Evolutionary conservation across 2,113 vertebrate genomes (phyloP).

Genomic region (Paedocypris sp.): DNA sequence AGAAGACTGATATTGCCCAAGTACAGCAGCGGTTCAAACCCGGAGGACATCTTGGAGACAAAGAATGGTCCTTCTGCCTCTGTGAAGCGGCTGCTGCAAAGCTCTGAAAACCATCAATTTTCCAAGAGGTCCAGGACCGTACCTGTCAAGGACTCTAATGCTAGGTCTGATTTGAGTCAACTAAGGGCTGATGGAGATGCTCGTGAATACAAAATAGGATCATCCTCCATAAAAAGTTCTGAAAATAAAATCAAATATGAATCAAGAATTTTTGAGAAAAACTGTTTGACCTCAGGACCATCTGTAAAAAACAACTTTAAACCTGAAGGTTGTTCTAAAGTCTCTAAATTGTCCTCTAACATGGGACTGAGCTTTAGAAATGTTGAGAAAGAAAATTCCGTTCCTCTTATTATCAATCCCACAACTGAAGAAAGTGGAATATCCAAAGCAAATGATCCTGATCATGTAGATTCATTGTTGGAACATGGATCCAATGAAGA

Average conservation of each 20-base stretch:
- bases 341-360: neutral
- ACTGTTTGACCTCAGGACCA: neutral
- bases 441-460: neutral
- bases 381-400: conserved; percentile 23
- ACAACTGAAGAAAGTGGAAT: neutral
- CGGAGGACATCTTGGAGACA: neutral
- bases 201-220: neutral
- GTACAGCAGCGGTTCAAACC: conserved; percentile 15
- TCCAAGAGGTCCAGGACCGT: conserved; percentile 46
- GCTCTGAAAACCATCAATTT: conserved; percentile 35
- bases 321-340: neutral
- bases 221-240: neutral
- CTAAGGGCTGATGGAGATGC: neutral
- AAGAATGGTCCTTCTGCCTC: conserved; percentile 20
- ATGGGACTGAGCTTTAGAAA: neutral
- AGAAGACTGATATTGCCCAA: conserved; percentile 13
- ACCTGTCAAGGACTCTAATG: neutral
- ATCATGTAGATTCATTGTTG: conserved; percentile 6
- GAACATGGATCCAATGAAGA: neutral
- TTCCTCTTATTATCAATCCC: conserved; percentile 37
- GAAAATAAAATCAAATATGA: neutral
- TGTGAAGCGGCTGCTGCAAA: conserved; percentile 50
- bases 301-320: neutral
- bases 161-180: neutral
- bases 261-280: neutral